Percentiles rank a stretch among this genome's conserved stretches.
phyloP scores from a whole-genome alignment of 2,888 invertebrate species.

The Pterostichus niger region DNA sequence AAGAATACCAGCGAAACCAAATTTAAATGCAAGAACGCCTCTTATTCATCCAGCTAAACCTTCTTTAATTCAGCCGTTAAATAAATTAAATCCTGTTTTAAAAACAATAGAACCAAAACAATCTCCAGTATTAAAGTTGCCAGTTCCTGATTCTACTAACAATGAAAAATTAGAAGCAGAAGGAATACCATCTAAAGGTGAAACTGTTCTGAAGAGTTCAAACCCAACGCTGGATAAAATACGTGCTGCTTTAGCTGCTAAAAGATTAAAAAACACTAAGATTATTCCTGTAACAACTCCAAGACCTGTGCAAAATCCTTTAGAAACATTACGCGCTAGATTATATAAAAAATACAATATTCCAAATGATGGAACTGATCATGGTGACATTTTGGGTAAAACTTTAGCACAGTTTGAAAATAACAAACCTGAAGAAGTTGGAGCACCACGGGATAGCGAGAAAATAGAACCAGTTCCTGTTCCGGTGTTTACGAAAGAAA shows the following conservation, averaged over 20 bases:
- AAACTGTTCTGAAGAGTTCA: background rate
- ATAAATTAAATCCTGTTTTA: slow-evolving; percentile 9
- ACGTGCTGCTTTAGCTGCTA: background rate
- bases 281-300: background rate
- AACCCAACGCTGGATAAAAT: slow-evolving; percentile 36
- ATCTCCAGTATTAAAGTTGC: too few relatives aligned
- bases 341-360: slow-evolving; percentile 51
- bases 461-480: slow-evolving; percentile 53
- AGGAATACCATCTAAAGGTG: background rate
- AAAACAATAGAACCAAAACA: background rate
- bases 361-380: slow-evolving; percentile 2
- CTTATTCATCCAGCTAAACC: slow-evolving; percentile 1
- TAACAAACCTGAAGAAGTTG: slow-evolving; percentile 39
- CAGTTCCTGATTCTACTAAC: too few relatives aligned
- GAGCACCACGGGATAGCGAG: background rate
- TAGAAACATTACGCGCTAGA: slow-evolving; percentile 21
- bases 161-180: background rate
- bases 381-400: slow-evolving; percentile 35
- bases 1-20: slow-evolving; percentile 2
- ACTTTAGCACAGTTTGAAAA: slow-evolving; percentile 25
- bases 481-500: slow-evolving; percentile 68
- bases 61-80: background rate
- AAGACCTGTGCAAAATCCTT: background rate
- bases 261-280: background rate
- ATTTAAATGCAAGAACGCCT: background rate